Evolutionary conservation across 2,113 vertebrate species (phyloP).

Genomic region (Heterotis niloticus): DNA sequence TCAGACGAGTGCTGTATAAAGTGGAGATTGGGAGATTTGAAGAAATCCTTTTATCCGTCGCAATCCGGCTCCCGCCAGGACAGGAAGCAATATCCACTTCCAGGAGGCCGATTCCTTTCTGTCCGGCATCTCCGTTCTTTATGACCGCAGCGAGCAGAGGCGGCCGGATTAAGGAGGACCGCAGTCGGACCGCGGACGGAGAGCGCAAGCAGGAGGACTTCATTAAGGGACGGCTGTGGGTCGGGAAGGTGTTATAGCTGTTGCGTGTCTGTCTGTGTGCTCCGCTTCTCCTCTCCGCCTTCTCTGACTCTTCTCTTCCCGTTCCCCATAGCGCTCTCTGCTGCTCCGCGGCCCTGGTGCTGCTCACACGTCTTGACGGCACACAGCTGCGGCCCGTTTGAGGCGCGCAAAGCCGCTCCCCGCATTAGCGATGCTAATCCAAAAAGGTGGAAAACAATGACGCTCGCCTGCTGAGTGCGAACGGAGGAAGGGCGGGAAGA

Average conservation of each 20-base stretch:
- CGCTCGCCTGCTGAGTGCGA: slow-evolving; percentile 16
- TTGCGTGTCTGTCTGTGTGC: too few species aligned
- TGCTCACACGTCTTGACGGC: slow-evolving; percentile 19
- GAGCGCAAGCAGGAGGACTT: slow-evolving; percentile 18
- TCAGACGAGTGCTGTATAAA: neutral
- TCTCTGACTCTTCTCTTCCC: neutral
- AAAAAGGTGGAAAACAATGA: slow-evolving; percentile 27
- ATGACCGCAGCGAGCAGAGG: neutral
- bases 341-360: neutral
- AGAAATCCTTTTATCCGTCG: neutral
- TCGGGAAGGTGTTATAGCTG: neutral
- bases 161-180: neutral
- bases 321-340: neutral
- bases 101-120: neutral
- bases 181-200: slow-evolving; percentile 19
- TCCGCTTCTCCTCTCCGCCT: neutral
- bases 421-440: slow-evolving; percentile 23
- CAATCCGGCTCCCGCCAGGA: neutral
- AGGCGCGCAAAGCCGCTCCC: neutral
- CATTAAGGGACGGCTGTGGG: too few species aligned
- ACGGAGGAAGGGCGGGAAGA: neutral
- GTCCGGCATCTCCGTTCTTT: neutral
- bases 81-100: neutral
- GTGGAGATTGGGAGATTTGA: neutral
- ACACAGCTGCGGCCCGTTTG: slow-evolving; percentile 1